These are phyloP conservation scores for Notodonta ziczac DNA, from an alignment of 2,888 invertebrate genomes.

Conservation along the genomic window DNA sequence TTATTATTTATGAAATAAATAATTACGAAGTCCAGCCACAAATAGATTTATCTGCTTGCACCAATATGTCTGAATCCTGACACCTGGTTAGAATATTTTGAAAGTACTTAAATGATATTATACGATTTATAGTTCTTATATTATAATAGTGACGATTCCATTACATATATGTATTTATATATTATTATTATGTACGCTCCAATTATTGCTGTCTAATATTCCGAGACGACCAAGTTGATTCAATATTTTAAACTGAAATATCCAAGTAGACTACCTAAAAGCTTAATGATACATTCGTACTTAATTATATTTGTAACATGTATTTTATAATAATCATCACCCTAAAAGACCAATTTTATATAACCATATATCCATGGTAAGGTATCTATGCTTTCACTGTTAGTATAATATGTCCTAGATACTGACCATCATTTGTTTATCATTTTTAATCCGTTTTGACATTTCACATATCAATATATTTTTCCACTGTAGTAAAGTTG, in stretches of 20 bases:
- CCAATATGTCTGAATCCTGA: background rate
- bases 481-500: background rate
- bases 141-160: background rate
- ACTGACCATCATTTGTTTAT: background rate
- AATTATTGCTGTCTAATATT: background rate
- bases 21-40: background rate
- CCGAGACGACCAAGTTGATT: background rate
- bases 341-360: slow-evolving; percentile 45
- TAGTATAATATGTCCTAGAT: background rate
- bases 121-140: no score
- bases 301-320: slow-evolving; percentile 29
- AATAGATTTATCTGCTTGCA: background rate
- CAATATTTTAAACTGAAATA: background rate
- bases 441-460: background rate
- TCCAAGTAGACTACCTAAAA: slow-evolving; percentile 1
- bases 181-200: background rate
- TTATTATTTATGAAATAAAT: background rate
- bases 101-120: no score
- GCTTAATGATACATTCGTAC: background rate
- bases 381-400: background rate
- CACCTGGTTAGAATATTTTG: no score
- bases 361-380: slow-evolving; percentile 27
- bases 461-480: background rate
- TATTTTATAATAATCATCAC: slow-evolving; percentile 28
- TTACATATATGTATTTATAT: background rate